A percentile compares a stretch with the other conserved stretches of the same genome.
Evolutionary conservation across 2,113 vertebrate species (phyloP).

Genomic region (Alaudala cheleensis): DNA sequence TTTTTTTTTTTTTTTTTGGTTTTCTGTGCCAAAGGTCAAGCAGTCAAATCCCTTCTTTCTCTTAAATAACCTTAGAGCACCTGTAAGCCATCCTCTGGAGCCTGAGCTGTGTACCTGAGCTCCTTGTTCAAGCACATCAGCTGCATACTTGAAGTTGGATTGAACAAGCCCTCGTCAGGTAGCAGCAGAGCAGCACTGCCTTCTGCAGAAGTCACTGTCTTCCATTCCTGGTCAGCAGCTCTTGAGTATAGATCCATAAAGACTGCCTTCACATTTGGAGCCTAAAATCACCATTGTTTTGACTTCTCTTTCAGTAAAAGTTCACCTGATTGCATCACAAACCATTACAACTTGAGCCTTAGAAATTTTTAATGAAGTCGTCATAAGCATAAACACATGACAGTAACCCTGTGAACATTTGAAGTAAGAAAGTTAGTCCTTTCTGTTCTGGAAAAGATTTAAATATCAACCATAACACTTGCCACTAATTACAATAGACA

Average conservation of each 20-base stretch:
- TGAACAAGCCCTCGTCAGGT: rapidly evolving
- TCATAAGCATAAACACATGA: neutral
- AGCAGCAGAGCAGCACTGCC: neutral
- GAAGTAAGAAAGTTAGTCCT: neutral
- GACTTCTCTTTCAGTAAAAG: neutral
- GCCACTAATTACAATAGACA: neutral
- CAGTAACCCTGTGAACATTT: neutral
- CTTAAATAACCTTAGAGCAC: neutral
- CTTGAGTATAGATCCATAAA: neutral
- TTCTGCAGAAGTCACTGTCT: neutral
- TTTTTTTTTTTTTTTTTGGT: neutral
- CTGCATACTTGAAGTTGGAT: neutral
- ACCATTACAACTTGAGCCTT: neutral
- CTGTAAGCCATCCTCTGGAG: neutral
- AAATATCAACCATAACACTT: neutral
- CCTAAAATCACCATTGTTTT: neutral
- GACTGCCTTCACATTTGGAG: neutral
- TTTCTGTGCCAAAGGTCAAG: neutral
- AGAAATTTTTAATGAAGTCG: neutral
- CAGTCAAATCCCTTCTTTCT: neutral
- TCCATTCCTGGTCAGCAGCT: neutral
- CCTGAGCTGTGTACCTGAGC: neutral
- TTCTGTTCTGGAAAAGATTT: neutral
- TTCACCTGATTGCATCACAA: neutral
- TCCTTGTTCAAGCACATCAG: neutral